Evolutionary conservation across 2,797 vertebrate species (phyloP).

Genomic region (Sebastes miniatus): DNA sequence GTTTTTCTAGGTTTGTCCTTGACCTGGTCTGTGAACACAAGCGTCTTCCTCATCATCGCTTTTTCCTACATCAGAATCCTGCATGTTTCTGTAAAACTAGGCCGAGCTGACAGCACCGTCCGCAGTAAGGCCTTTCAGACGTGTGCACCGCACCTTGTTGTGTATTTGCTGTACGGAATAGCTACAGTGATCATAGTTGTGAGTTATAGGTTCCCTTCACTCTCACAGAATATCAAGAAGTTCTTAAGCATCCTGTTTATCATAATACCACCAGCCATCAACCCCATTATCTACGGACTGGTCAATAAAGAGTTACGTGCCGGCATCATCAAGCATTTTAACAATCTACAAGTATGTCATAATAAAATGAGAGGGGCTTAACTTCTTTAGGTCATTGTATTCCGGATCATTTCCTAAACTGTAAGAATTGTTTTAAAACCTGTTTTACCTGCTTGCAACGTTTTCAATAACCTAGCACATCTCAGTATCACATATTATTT

Average conservation of each 20-base stretch:
- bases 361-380: not conserved
- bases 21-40: conserved; percentile 45
- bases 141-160: conserved; percentile 45
- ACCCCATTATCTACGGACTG: conserved; percentile 65
- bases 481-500: not conserved
- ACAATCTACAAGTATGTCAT: fast-evolving
- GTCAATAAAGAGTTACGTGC: conserved; percentile 51
- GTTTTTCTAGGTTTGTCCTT: conserved; percentile 47
- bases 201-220: conserved; percentile 30
- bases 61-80: conserved; percentile 66
- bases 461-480: not conserved
- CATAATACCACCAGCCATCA: conserved; percentile 48
- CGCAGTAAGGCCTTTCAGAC: conserved; percentile 61
- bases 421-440: not conserved
- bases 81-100: conserved; percentile 10
- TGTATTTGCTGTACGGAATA: conserved; percentile 49
- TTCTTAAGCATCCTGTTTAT: conserved; percentile 48
- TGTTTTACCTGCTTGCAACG: not conserved
- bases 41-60: conserved; percentile 56
- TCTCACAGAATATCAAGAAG: conserved; percentile 44
- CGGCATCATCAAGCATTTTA: conserved; percentile 37
- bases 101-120: not conserved
- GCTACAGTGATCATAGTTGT: conserved; percentile 3
- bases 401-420: not conserved
- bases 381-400: not conserved